Percentiles rank a stretch among this genome's conserved stretches.
Conservation (phyloP, 1,140 invertebrate species). For the Sycobia sp. region DNA sequence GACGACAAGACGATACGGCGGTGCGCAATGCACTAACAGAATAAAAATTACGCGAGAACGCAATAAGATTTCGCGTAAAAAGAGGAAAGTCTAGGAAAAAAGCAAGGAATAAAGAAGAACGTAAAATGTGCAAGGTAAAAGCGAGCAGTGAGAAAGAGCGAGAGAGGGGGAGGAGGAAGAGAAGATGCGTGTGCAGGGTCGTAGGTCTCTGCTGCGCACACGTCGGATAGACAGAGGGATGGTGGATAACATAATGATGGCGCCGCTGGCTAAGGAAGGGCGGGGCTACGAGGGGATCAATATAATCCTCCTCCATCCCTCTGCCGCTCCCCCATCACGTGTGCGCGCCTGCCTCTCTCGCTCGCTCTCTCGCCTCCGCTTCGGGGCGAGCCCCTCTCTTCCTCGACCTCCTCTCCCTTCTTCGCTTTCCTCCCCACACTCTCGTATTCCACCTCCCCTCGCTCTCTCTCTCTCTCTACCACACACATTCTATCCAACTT, state of each 20-base stretch:
- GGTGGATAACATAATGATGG: constrained; percentile 65
- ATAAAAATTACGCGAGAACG: too few relatives aligned
- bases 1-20: too few relatives aligned
- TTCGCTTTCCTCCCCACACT: constrained; percentile 29
- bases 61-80: too few relatives aligned
- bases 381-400: constrained; percentile 35
- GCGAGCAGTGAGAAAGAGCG: not conserved
- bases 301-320: constrained; percentile 61
- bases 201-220: constrained; percentile 27
- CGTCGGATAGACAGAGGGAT: constrained; percentile 55
- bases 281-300: constrained; percentile 63
- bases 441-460: not conserved
- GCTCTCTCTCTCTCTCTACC: not conserved
- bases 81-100: too few relatives aligned
- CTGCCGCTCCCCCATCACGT: constrained; percentile 36
- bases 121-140: not conserved
- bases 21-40: too few relatives aligned
- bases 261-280: constrained; percentile 59
- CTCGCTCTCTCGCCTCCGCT: constrained; percentile 32
- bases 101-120: too few relatives aligned
- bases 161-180: not conserved
- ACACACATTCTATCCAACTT: too few relatives aligned
- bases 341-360: constrained; percentile 36
- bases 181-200: not conserved
- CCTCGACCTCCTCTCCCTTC: constrained; percentile 33